Evolutionary conservation across 2,888 invertebrate genomes (phyloP).

Genomic region (Troides helena): DNA sequence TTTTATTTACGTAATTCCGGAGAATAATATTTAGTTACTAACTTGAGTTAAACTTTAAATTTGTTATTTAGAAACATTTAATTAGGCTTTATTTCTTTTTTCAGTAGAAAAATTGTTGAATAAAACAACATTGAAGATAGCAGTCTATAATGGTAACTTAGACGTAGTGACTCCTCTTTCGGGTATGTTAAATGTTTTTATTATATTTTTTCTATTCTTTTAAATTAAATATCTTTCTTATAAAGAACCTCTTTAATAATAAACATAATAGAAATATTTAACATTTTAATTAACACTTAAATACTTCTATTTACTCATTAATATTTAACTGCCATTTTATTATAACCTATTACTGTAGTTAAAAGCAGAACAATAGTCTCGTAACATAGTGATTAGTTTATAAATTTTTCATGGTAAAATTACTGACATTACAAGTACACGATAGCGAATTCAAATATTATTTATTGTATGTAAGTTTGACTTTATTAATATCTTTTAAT

Average conservation of each 20-base stretch:
- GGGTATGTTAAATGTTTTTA: constrained; percentile 46
- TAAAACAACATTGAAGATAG: constrained; percentile 58
- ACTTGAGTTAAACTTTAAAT: no score
- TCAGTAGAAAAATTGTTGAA: constrained; percentile 68
- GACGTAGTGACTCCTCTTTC: constrained; percentile 67
- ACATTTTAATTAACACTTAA: no score
- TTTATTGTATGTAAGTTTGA: neutral
- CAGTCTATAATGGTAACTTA: constrained; percentile 68
- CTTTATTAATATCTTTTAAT: neutral
- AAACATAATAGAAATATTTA: no score
- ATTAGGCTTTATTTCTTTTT: constrained; percentile 36
- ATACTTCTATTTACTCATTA: no score
- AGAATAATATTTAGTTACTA: no score
- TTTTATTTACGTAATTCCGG: no score
- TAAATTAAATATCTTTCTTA: no score
- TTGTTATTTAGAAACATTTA: no score
- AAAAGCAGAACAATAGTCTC: neutral
- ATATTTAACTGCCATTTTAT: no score
- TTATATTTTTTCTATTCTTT: neutral
- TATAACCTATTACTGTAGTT: neutral
- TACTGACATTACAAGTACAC: neutral
- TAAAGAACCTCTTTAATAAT: no score
- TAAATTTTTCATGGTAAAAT: neutral
- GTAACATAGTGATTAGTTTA: neutral
- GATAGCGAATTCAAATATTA: neutral